These are phyloP conservation scores for Trissolcus basalis DNA, from an alignment of 1,140 invertebrate genomes.

Conservation along the genomic window DNA sequence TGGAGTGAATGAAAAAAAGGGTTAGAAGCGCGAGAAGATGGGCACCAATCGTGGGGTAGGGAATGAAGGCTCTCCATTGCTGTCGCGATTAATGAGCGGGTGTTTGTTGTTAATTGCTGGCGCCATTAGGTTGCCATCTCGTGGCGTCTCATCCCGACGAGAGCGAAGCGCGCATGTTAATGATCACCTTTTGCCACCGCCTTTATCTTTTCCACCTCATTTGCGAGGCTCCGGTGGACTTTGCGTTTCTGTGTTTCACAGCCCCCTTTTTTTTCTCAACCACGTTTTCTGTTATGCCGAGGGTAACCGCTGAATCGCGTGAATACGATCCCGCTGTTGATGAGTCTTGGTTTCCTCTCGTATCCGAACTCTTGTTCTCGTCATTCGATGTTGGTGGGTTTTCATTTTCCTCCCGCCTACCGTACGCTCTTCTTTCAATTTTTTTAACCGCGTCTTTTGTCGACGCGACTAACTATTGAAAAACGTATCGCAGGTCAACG, in stretches of 20 bases:
- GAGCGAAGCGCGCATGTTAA: constrained; percentile 74
- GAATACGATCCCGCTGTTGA: constrained; percentile 40
- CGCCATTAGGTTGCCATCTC: constrained; percentile 76
- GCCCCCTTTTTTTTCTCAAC: constrained; percentile 45
- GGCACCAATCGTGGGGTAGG: constrained; percentile 28
- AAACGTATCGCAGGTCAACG: constrained; percentile 25
- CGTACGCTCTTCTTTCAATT: constrained; percentile 12
- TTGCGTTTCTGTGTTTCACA: constrained; percentile 46
- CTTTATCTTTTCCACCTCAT: constrained; percentile 78
- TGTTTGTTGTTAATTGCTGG: constrained; percentile 77
- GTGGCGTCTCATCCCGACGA: constrained; percentile 59
- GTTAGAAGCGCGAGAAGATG: constrained; percentile 12
- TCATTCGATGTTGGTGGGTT: constrained; percentile 25
- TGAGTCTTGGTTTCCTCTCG: constrained; percentile 32
- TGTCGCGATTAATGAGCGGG: constrained; percentile 75
- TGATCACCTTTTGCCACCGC: constrained; percentile 71
- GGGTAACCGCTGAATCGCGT: constrained; percentile 54
- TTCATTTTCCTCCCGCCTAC: constrained; percentile 2
- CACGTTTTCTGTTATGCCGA: constrained; percentile 45
- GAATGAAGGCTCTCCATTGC: constrained; percentile 38
- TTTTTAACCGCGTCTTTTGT: constrained; percentile 37
- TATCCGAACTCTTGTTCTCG: constrained; percentile 44
- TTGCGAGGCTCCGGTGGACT: constrained; percentile 68
- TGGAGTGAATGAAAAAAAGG: background rate
- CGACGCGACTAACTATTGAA: constrained; percentile 7